Percentiles rank a stretch among this genome's conserved stretches.
Evolutionary conservation across 2,888 invertebrate genomes (phyloP).

Genomic region (Imbricaverruca yamaguchii): DNA sequence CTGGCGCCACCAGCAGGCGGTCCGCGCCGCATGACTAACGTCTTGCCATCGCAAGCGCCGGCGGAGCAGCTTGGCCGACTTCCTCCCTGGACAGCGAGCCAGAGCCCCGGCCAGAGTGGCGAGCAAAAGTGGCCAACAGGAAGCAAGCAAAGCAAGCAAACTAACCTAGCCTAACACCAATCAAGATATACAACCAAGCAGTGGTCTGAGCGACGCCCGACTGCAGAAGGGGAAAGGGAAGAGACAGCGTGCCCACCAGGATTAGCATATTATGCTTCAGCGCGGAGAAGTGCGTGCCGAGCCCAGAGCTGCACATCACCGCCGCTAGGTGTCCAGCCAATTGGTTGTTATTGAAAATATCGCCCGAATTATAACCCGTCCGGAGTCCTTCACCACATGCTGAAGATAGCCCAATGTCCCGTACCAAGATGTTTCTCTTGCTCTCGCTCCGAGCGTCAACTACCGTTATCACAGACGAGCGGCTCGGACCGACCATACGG

Average conservation of each 20-base stretch:
- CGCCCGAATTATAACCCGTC: neutral
- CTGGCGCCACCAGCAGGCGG: no score
- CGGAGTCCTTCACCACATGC: slow-evolving; percentile 9
- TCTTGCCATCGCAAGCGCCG: no score
- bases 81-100: no score
- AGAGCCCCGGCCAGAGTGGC: no score
- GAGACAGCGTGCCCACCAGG: neutral
- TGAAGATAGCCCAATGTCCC: slow-evolving; percentile 8
- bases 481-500: neutral
- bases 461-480: slow-evolving; percentile 18
- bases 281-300: neutral
- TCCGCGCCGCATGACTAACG: no score
- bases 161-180: slow-evolving; percentile 21
- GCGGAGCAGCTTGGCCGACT: no score
- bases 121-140: neutral
- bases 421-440: slow-evolving; percentile 14
- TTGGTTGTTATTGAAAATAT: slow-evolving; percentile 6
- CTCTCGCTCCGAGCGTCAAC: slow-evolving; percentile 18
- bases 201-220: neutral
- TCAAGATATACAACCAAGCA: slow-evolving; percentile 5
- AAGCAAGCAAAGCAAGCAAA: slow-evolving; percentile 3
- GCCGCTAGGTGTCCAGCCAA: neutral
- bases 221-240: neutral
- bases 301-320: neutral
- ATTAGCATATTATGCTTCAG: neutral